phyloP scores from a whole-genome alignment of 2,888 invertebrate genomes.

The Polydrusus pterygomalis region DNA sequence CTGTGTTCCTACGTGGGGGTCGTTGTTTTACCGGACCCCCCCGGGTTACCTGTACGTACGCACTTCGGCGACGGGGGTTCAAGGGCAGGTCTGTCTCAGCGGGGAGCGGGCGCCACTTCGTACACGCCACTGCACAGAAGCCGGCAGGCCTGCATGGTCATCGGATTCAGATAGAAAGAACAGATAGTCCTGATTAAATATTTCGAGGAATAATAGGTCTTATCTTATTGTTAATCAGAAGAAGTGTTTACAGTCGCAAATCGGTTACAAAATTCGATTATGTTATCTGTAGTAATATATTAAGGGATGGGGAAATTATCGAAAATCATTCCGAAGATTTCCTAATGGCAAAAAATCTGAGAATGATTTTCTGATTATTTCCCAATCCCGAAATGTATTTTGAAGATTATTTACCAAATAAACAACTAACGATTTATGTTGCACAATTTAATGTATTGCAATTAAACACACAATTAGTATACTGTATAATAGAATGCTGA shows the following conservation, averaged over 20 bases:
- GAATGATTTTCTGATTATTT: too few relatives aligned
- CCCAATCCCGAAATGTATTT: too few relatives aligned
- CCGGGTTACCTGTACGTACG: constrained; percentile 56
- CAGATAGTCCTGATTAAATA: constrained; percentile 34
- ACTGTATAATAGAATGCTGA: too few relatives aligned
- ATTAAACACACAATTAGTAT: too few relatives aligned
- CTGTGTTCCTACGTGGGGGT: constrained; percentile 45
- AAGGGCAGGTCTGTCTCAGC: constrained; percentile 64
- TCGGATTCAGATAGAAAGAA: constrained; percentile 25
- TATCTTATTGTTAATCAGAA: constrained; percentile 4
- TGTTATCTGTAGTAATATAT: too few relatives aligned
- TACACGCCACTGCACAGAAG: constrained; percentile 66
- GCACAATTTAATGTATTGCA: too few relatives aligned
- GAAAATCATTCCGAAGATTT: too few relatives aligned
- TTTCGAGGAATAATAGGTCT: constrained; percentile 28
- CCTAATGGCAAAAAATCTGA: too few relatives aligned
- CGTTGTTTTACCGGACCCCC: constrained; percentile 55
- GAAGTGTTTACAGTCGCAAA: neutral
- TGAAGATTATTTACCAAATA: too few relatives aligned
- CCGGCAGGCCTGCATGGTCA: constrained; percentile 46
- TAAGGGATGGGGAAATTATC: too few relatives aligned
- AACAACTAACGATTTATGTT: too few relatives aligned
- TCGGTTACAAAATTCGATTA: neutral
- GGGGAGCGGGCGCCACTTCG: constrained; percentile 66
- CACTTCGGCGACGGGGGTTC: constrained; percentile 61